Conservation (phyloP, 2,113 vertebrate genomes). For the Mobula hypostoma region DNA sequence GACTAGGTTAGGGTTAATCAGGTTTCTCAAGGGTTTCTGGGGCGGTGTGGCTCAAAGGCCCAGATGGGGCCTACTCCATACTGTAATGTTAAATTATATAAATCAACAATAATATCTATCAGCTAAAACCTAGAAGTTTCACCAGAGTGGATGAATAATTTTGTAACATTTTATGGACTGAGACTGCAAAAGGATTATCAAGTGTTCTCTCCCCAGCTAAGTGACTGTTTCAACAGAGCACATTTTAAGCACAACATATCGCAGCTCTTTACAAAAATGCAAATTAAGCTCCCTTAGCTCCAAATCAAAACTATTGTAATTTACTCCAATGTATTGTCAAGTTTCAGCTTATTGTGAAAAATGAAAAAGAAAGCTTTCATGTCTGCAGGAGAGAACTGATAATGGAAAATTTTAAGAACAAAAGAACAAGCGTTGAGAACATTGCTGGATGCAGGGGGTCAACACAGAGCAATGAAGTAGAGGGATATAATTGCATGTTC, state of each 20-base stretch:
- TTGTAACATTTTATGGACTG: neutral
- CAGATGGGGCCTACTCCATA: too few relatives aligned
- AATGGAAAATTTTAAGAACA: neutral
- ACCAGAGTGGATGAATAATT: neutral
- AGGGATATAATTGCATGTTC: constrained; percentile 25
- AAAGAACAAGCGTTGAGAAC: neutral
- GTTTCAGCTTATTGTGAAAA: neutral
- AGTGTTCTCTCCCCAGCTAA: neutral
- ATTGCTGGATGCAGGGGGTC: neutral
- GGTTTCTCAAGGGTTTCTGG: too few relatives aligned
- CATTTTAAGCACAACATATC: neutral
- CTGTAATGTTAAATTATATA: too few relatives aligned
- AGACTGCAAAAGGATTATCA: neutral
- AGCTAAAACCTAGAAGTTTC: neutral
- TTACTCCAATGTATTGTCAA: neutral
- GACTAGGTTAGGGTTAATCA: too few relatives aligned
- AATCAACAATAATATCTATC: neutral
- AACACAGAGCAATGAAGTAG: neutral
- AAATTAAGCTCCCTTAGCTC: neutral
- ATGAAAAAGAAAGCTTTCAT: neutral
- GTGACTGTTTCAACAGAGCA: neutral
- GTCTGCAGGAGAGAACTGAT: neutral
- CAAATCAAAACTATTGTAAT: neutral
- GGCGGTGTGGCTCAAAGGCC: too few relatives aligned
- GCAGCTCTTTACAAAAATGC: neutral